Conservation (phyloP, 2,113 vertebrate genomes). For the Verasper variegatus region DNA sequence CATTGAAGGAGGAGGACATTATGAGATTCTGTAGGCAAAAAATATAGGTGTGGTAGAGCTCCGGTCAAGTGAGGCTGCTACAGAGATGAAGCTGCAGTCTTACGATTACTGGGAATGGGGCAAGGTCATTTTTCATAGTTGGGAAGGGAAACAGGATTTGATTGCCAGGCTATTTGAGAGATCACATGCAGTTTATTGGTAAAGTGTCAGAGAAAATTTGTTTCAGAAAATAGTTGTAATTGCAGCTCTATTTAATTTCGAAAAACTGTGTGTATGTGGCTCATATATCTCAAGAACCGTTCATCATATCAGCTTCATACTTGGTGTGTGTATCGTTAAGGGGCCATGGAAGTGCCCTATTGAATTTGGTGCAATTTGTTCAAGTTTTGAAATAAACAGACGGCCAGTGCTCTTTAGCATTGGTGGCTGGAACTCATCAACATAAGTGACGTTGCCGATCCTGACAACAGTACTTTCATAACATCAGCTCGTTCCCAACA, state of each 20-base stretch:
- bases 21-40: conserved; percentile 58
- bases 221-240: conserved; percentile 1
- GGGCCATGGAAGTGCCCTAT: background rate
- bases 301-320: background rate
- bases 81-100: conserved; percentile 30
- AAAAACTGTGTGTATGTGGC: background rate
- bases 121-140: conserved; percentile 1
- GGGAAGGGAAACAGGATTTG: background rate
- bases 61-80: conserved; percentile 33
- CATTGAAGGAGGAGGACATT: conserved; percentile 45
- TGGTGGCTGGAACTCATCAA: too few relatives aligned
- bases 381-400: too few relatives aligned
- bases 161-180: background rate
- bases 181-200: background rate
- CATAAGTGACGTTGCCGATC: too few relatives aligned
- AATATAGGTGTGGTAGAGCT: conserved; percentile 31
- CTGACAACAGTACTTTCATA: too few relatives aligned
- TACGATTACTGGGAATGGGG: conserved; percentile 33
- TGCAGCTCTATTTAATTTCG: background rate
- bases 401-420: too few relatives aligned
- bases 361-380: too few relatives aligned
- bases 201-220: background rate
- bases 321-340: background rate
- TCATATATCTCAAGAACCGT: background rate
- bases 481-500: too few relatives aligned